A percentile compares a stretch with the other conserved stretches of the same genome.
Evolutionary conservation across 2,113 vertebrate species (phyloP).

Genomic region (Bettongia penicillata): DNA sequence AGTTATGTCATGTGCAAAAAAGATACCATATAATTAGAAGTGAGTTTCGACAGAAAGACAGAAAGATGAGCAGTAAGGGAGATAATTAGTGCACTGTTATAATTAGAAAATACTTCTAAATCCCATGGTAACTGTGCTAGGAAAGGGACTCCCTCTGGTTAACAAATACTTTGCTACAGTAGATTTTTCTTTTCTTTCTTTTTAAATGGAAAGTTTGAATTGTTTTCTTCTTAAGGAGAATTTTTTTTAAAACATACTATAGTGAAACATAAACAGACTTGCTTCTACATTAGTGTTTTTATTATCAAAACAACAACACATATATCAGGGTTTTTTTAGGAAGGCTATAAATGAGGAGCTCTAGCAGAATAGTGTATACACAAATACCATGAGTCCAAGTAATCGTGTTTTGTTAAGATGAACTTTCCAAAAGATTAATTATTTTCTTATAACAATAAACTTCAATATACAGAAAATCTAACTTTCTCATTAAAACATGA

Average conservation of each 20-base stretch:
- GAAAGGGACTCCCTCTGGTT: constrained; percentile 79
- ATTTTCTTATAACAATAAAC: constrained; percentile 29
- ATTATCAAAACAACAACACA: constrained; percentile 33
- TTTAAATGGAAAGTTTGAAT: constrained; percentile 77
- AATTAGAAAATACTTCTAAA: constrained; percentile 85
- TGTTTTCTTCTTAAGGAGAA: constrained; percentile 60
- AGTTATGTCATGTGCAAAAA: constrained; percentile 76
- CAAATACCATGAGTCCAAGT: constrained; percentile 15
- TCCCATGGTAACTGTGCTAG: constrained; percentile 81
- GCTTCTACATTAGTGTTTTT: neutral
- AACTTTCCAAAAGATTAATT: constrained; percentile 28
- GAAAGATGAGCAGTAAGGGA: constrained; percentile 84
- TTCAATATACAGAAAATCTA: constrained; percentile 37
- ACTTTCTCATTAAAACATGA: neutral
- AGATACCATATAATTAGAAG: constrained; percentile 84
- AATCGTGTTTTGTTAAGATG: neutral
- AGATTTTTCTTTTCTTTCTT: constrained; percentile 73
- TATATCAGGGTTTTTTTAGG: neutral
- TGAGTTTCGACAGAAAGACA: constrained; percentile 85
- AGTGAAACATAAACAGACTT: constrained; percentile 44
- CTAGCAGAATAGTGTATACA: constrained; percentile 21
- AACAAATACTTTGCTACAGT: constrained; percentile 83
- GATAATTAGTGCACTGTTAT: constrained; percentile 86
- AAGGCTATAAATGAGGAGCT: constrained; percentile 47
- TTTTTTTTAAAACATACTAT: constrained; percentile 46